These are phyloP conservation scores for Asobara japonica DNA, from an alignment of 1,140 invertebrate species.

Conservation along the genomic window DNA sequence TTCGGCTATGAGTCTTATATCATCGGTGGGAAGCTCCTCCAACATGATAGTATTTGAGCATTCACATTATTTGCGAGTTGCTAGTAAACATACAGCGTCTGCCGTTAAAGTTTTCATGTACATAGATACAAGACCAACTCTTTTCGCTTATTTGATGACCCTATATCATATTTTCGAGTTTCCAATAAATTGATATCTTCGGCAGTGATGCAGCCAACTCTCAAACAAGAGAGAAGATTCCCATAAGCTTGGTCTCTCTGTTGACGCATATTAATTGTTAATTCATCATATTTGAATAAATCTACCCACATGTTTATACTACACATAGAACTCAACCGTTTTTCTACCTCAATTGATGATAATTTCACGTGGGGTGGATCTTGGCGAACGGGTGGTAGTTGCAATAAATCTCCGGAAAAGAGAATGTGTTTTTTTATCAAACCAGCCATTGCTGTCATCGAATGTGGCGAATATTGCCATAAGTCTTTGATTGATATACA, in stretches of 20 bases:
- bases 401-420: constrained; percentile 11
- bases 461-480: constrained; percentile 35
- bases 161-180: constrained; percentile 29
- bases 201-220: constrained; percentile 43
- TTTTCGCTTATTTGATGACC: not conserved
- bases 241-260: constrained; percentile 38
- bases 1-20: too few species aligned
- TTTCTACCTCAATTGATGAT: constrained; percentile 1
- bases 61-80: too few species aligned
- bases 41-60: too few species aligned
- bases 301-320: constrained; percentile 37
- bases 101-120: constrained; percentile 4
- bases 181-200: constrained; percentile 34
- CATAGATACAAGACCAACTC: not conserved
- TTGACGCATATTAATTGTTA: constrained; percentile 46
- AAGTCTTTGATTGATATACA: constrained; percentile 36
- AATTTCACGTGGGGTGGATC: not conserved
- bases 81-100: too few species aligned
- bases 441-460: constrained; percentile 21
- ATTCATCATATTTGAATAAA: constrained; percentile 44
- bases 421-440: constrained; percentile 14
- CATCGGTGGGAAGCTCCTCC: too few species aligned
- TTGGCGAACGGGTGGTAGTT: constrained; percentile 3
- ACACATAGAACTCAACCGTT: not conserved
- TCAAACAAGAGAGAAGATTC: constrained; percentile 39